These are phyloP conservation scores for Halichondria panicea DNA, from an alignment of 37 sponge, comb jelly and placozoan species.

Conservation along the genomic window DNA sequence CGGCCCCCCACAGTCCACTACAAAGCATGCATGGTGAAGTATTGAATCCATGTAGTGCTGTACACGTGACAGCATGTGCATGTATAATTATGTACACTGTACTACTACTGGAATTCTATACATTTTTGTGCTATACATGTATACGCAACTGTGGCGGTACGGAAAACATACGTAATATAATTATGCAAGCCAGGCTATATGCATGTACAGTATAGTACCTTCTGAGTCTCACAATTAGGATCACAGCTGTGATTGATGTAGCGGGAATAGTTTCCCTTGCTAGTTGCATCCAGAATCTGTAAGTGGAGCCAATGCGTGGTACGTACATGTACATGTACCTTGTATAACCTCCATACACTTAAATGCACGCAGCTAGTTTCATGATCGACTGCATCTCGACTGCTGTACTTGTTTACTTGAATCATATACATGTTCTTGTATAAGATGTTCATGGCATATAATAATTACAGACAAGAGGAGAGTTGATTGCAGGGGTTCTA, in stretches of 20 bases:
- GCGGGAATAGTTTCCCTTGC: conserved; percentile 86
- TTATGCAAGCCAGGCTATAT: not conserved
- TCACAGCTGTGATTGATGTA: conserved; percentile 99
- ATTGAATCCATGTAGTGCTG: too few species aligned
- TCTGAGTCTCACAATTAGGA: conserved; percentile 99
- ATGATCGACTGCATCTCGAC: too few species aligned
- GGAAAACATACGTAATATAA: not conserved
- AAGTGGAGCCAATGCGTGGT: too few species aligned
- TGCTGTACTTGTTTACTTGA: too few species aligned
- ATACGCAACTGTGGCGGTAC: not conserved
- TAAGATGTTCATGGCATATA: too few species aligned
- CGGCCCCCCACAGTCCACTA: conserved; percentile 96
- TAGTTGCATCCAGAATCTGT: conserved; percentile 94
- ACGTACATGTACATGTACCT: too few species aligned
- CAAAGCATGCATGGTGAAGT: not conserved
- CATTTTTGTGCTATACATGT: too few species aligned
- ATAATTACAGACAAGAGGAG: too few species aligned
- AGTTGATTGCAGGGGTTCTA: too few species aligned
- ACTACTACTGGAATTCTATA: not conserved
- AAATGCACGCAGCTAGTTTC: too few species aligned
- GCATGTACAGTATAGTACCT: conserved; percentile 41
- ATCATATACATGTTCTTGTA: too few species aligned
- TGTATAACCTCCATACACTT: too few species aligned
- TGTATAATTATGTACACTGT: not conserved
- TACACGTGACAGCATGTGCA: not conserved